Evolutionary conservation across 2,888 invertebrate species (phyloP).

Genomic region (Apoda limacodes): DNA sequence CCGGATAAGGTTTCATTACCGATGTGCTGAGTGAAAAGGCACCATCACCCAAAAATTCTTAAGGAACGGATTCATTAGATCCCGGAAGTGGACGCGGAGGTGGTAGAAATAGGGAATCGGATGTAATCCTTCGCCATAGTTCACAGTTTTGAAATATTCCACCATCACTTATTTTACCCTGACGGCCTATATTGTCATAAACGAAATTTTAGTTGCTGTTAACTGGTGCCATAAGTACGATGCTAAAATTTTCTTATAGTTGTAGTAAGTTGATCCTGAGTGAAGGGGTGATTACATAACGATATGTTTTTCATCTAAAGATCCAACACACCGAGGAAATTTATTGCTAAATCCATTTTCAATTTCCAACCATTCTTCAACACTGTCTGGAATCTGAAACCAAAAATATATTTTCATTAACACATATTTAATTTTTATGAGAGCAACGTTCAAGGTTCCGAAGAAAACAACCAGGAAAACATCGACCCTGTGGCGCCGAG

Average conservation of each 20-base stretch:
- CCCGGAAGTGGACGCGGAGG: slow-evolving; percentile 14
- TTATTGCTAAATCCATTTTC: slow-evolving; percentile 5
- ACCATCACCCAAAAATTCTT: slow-evolving; percentile 17
- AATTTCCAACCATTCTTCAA: slow-evolving; percentile 2
- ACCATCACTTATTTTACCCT: slow-evolving; percentile 4
- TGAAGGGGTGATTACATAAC: slow-evolving; percentile 15
- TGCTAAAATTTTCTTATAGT: slow-evolving; percentile 19
- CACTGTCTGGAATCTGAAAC: slow-evolving; percentile 5
- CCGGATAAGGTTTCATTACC: slow-evolving; percentile 18
- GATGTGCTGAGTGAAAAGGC: slow-evolving; percentile 17
- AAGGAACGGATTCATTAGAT: slow-evolving; percentile 11
- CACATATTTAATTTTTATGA: too few relatives aligned
- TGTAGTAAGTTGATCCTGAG: slow-evolving; percentile 15
- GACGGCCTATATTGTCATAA: slow-evolving; percentile 3
- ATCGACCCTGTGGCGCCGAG: not conserved
- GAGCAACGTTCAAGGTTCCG: too few relatives aligned
- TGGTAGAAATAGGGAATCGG: slow-evolving; percentile 21
- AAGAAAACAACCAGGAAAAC: too few relatives aligned
- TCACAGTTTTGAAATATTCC: slow-evolving; percentile 16
- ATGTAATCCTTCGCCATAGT: slow-evolving; percentile 21
- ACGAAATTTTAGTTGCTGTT: slow-evolving; percentile 16
- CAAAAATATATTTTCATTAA: too few relatives aligned
- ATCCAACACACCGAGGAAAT: slow-evolving; percentile 3
- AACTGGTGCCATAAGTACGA: slow-evolving; percentile 20
- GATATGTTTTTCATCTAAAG: slow-evolving; percentile 9